phyloP scores from a whole-genome alignment of 2,113 vertebrate genomes.

The Halcyon senegalensis region DNA sequence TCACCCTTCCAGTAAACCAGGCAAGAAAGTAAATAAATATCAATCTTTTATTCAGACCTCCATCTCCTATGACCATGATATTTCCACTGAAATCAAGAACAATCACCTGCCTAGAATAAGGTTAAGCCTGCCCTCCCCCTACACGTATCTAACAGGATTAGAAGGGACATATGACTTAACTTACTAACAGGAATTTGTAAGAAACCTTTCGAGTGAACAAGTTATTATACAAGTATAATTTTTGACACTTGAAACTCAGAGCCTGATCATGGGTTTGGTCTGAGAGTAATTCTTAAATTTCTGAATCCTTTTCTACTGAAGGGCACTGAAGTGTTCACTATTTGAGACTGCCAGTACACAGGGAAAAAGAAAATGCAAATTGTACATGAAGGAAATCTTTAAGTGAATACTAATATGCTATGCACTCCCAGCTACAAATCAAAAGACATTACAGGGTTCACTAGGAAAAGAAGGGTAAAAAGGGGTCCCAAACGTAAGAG shows the following conservation, averaged over 20 bases:
- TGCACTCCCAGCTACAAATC: background rate
- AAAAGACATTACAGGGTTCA: background rate
- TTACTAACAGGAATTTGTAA: background rate
- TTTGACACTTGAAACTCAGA: background rate
- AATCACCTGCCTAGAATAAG: background rate
- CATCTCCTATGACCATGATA: background rate
- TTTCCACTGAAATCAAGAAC: background rate
- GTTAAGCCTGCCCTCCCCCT: background rate
- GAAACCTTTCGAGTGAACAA: background rate
- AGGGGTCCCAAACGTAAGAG: background rate
- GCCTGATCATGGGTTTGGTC: background rate
- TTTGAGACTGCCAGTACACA: background rate
- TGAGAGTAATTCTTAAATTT: background rate
- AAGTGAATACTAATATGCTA: background rate
- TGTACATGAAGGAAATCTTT: background rate
- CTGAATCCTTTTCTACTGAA: background rate
- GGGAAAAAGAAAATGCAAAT: background rate
- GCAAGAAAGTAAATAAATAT: background rate
- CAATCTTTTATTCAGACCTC: background rate
- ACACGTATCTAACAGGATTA: background rate
- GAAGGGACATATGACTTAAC: background rate
- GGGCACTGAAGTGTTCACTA: background rate
- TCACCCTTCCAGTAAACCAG: background rate
- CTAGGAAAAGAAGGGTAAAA: background rate
- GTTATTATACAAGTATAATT: background rate